Evolutionary conservation across 2,888 invertebrate species (phyloP), one percentile per base, ranked within the genome.

Genomic region (Hofmannophila pseudospretella): DNA sequence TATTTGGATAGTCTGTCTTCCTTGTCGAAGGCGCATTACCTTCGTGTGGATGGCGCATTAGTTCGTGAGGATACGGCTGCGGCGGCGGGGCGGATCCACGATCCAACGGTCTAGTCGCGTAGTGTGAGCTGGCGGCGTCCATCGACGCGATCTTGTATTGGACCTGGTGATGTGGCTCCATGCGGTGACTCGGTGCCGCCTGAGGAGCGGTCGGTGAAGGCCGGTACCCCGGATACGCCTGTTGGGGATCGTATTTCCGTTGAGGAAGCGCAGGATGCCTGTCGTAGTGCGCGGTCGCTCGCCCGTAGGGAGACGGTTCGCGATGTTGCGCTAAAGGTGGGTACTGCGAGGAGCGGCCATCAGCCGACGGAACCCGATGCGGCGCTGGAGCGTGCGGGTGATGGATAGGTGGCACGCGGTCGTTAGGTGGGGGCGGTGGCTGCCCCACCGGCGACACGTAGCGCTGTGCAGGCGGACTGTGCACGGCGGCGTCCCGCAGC

Each of bases 351-450:
- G 75, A 50, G 9, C 80, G 70, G 39, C 61, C 64, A 36, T 80
- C 84, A 8, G 60, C 44, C 7, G 67, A 33, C 16, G 61, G 39
- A 9, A 70, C 57, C 32, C 76, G 68, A 44, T 75, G 80, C n/a
- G 62, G 42, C n/a, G 70, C 44, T 25, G 67, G 59, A 7, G 32
- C 44, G 44, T 72, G 76, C 26, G 84, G 85, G 49, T 86, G 85
- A 48, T 85, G 82, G 54, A 86, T 85, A 12, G 86, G 86, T 36
- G 86, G 86, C 38, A 85, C 85, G 4, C 86, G 74, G 51, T 86
- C 86, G 40, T 85, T 86, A 36, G 74, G 80, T 20, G 73, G 82
- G 23, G 80, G 80, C 9, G 76, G 77, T n/a, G 75, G 76, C 43
- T 78, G 78, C 16, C 58, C 42, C 25, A 64, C 13, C 4, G 72